Evolutionary conservation across 2,797 vertebrate genomes (phyloP).

Genomic region (Champsocephalus esox): DNA sequence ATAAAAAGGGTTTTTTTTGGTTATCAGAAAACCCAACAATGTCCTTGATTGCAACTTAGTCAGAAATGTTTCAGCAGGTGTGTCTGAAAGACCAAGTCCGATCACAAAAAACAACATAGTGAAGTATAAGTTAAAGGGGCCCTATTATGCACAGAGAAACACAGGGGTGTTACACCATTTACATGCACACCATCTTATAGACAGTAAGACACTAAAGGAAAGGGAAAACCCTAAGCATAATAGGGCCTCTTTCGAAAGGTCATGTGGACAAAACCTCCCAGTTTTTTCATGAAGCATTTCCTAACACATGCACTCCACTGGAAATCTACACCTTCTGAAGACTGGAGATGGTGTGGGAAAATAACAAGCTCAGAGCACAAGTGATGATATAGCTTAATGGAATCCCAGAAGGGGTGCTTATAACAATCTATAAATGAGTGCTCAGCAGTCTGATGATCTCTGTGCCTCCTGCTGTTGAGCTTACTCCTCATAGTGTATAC

Average conservation of each 20-base stretch:
- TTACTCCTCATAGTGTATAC: not conserved
- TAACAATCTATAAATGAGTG: constrained; percentile 24
- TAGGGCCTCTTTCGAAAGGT: too few relatives aligned
- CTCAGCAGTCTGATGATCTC: constrained; percentile 3
- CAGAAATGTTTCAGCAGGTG: not conserved
- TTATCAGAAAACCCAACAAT: not conserved
- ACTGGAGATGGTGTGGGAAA: constrained; percentile 25
- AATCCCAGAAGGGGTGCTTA: constrained; percentile 27
- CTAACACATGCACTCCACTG: too few relatives aligned
- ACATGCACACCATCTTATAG: too few relatives aligned
- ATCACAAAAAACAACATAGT: not conserved
- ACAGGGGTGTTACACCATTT: too few relatives aligned
- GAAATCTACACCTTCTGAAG: constrained; percentile 8
- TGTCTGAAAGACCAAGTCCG: not conserved
- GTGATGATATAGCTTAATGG: constrained; percentile 33
- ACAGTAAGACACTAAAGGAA: too few relatives aligned
- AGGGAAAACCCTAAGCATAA: too few relatives aligned
- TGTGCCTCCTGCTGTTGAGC: constrained; percentile 2
- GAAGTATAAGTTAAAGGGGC: not conserved
- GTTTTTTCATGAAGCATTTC: not conserved
- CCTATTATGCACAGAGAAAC: not conserved
- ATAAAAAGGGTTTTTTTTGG: not conserved
- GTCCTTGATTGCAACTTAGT: not conserved
- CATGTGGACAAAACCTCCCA: not conserved
- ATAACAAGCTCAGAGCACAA: constrained; percentile 47